Evolutionary conservation across 2,113 vertebrate genomes (phyloP).

Genomic region (Setophaga coronata): DNA sequence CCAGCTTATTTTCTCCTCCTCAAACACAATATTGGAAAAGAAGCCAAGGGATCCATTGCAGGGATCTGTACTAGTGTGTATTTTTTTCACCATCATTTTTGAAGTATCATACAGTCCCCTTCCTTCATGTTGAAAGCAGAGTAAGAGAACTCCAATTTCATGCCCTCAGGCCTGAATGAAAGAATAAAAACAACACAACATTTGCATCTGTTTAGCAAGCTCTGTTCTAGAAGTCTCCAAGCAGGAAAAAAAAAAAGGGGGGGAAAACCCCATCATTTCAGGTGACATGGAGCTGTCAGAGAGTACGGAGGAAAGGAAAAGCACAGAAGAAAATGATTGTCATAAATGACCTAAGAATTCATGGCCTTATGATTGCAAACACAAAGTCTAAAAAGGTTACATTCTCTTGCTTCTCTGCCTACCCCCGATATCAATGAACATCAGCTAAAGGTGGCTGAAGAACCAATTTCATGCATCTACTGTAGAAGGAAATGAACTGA

Average conservation of each 20-base stretch:
- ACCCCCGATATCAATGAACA: conserved; percentile 87
- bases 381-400: conserved; percentile 80
- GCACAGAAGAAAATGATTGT: conserved; percentile 63
- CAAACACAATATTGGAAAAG: conserved; percentile 25
- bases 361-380: conserved; percentile 63
- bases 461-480: conserved; percentile 99
- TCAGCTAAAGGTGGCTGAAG: conserved; percentile 96
- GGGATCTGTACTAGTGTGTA: conserved; percentile 21
- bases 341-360: conserved; percentile 75
- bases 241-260: neutral
- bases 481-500: conserved; percentile 99
- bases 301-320: conserved; percentile 43
- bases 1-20: conserved; percentile 28
- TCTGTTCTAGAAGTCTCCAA: conserved; percentile 67
- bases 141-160: conserved; percentile 73
- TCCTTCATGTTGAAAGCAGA: conserved; percentile 72
- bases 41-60: conserved; percentile 2
- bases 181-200: conserved; percentile 77
- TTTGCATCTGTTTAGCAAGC: conserved; percentile 79
- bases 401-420: conserved; percentile 82
- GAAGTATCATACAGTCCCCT: conserved; percentile 63
- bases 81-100: conserved; percentile 53
- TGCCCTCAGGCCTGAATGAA: conserved; percentile 71
- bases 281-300: conserved; percentile 56
- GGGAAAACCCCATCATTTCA: conserved; percentile 28